These are phyloP conservation scores for Acrocephalus arundinaceus DNA, from an alignment of 2,113 vertebrate genomes.

Conservation along the genomic window DNA sequence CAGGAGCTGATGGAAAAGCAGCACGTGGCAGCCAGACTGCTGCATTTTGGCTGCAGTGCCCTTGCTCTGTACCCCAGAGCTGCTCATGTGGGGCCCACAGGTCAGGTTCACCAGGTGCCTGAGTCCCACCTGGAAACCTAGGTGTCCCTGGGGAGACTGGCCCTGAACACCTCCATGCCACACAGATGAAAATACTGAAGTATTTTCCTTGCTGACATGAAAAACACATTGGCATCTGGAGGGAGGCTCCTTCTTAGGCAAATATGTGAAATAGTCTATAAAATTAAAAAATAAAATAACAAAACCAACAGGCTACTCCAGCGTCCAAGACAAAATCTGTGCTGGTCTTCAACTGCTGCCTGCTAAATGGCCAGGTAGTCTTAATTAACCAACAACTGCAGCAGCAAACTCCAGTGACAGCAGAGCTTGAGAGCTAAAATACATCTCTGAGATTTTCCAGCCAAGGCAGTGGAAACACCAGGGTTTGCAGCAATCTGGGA, in stretches of 20 bases:
- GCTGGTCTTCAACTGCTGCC: not conserved
- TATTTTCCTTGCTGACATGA: not conserved
- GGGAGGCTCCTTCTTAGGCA: rapidly evolving
- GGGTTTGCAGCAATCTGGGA: not conserved
- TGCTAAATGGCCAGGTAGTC: not conserved
- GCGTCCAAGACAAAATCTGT: not conserved
- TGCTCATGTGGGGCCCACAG: not conserved
- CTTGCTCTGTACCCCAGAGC: too few relatives aligned
- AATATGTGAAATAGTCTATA: not conserved
- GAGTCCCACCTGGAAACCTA: not conserved
- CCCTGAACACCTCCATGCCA: not conserved
- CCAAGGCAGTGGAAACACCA: not conserved
- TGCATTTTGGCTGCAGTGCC: not conserved
- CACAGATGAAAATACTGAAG: not conserved
- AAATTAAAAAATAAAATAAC: not conserved
- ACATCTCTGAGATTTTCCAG: not conserved
- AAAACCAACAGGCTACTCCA: not conserved
- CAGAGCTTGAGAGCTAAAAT: not conserved
- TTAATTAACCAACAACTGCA: not conserved
- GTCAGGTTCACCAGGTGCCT: not conserved
- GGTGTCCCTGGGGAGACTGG: not conserved
- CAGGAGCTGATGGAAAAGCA: not conserved
- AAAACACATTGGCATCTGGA: not conserved
- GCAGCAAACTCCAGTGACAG: not conserved
- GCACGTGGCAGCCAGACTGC: not conserved